Evolutionary conservation across 2,113 vertebrate species (phyloP), one percentile per base, ranked within the genome.

Genomic region (Oreotrochilus melanogaster): DNA sequence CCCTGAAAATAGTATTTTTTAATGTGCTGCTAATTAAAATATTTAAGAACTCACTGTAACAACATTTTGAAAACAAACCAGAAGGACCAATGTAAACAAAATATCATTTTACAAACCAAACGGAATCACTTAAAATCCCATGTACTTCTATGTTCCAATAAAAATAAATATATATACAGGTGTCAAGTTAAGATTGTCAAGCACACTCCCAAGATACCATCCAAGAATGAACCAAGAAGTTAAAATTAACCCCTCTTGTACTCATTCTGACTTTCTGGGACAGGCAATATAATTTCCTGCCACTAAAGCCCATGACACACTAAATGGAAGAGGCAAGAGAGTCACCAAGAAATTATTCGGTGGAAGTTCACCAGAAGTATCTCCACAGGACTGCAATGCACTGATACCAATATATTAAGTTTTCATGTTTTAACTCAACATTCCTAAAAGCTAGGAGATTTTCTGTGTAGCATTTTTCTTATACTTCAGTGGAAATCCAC

Each of bases 21-120:
- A 95, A 96, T 94, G 92, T 81, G 92, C 58, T 91, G 87, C 71
- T 91, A 95, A 97, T 94, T 96, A 97, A 96, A 97, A 94, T 95
- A 92, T 95, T 91, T 91, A 94, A 93, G 87, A 93, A 89, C 86
- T 93, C 83, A 95, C 79, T 93, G 93, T 96, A 96, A 75, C 80
- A 92, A 95, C 92, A 93, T 95, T 94, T 96, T 93, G 91, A 95
- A 95, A 96, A 96, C 84, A 97, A 97, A 93, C 78, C 23, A 95
- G 80, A 72, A 89, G 74, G 79, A 85, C 70, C 30, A 94, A 79
- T 64, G 85, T 88, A 95, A 95, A 92, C 93, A 96, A 94, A 87
- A 80, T 86, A 93, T 94, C 86, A 39, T 81, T 96, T 97, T 96
- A 96, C 95, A 95, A 97, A 88, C 86, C 83, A 93, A 95, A 94